A percentile compares a stretch with the other conserved stretches of the same genome.
Conservation (phyloP, 2,888 invertebrate species). For the Vesta saturnalis region DNA sequence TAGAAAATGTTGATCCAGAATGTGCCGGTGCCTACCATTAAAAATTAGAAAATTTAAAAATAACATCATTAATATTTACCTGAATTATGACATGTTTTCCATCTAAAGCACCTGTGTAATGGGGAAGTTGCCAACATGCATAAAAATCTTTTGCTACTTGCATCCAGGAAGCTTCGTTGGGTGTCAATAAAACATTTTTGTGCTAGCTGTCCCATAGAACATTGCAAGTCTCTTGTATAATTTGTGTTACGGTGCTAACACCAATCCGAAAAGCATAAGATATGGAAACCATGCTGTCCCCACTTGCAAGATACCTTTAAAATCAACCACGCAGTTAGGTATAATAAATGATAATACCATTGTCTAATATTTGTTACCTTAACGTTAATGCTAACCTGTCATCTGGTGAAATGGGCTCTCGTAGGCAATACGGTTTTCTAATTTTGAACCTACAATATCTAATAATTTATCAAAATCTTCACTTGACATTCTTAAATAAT, state of each 20-base stretch:
- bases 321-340: neutral
- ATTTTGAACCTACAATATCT: conserved; percentile 4
- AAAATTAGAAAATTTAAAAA: conserved; percentile 7
- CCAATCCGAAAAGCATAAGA: conserved; percentile 11
- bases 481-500: conserved; percentile 10
- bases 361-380: conserved; percentile 1
- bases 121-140: neutral
- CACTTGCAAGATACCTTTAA: conserved; percentile 9
- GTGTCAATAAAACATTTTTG: neutral
- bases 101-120: neutral
- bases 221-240: neutral
- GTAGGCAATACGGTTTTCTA: neutral
- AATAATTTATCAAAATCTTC: conserved; percentile 7
- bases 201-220: conserved; percentile 9
- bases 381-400: conserved; percentile 5
- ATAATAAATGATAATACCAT: conserved; percentile 5
- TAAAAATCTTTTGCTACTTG: conserved; percentile 6
- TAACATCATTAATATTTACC: neutral
- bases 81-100: neutral
- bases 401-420: conserved; percentile 5
- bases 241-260: conserved; percentile 8
- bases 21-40: conserved; percentile 10
- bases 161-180: neutral
- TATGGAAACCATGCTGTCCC: conserved; percentile 11
- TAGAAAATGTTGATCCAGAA: conserved; percentile 11